phyloP scores from a whole-genome alignment of 2,888 invertebrate species.

The Coleophora flavipennella region DNA sequence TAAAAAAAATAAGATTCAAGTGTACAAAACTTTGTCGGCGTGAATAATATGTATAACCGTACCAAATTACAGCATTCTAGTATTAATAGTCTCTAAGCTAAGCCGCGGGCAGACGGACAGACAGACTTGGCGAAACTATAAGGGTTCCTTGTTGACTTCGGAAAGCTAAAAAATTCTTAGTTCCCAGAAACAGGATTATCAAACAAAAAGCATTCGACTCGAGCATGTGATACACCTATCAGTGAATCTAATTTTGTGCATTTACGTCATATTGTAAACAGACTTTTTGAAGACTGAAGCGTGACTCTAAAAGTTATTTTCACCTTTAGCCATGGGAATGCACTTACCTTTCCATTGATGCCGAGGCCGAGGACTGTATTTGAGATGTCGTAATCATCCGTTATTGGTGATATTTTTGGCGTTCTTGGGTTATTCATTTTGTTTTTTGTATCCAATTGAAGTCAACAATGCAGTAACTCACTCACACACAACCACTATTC shows the following conservation, averaged over 20 bases:
- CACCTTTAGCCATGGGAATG: background rate
- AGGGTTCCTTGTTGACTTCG: too few species aligned
- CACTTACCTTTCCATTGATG: slow-evolving; percentile 91
- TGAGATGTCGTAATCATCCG: slow-evolving; percentile 93
- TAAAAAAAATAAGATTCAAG: too few species aligned
- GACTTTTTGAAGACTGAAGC: background rate
- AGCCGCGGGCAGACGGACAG: too few species aligned
- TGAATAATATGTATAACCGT: too few species aligned
- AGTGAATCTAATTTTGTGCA: slow-evolving; percentile 26
- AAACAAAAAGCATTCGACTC: too few species aligned
- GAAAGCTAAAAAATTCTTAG: too few species aligned
- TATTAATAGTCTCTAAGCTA: too few species aligned
- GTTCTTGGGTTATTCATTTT: slow-evolving; percentile 56
- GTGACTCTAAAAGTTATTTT: slow-evolving; percentile 20
- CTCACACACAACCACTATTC: slow-evolving; percentile 4
- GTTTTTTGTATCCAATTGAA: slow-evolving; percentile 3
- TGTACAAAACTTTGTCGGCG: too few species aligned
- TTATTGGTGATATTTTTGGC: slow-evolving; percentile 86
- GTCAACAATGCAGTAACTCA: background rate
- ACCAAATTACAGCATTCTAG: too few species aligned
- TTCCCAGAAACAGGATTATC: too few species aligned
- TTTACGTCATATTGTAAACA: slow-evolving; percentile 40
- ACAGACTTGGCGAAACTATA: too few species aligned
- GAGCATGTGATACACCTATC: slow-evolving; percentile 1
- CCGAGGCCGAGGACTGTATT: slow-evolving; percentile 95